Percentiles rank a stretch among this genome's conserved stretches.
Evolutionary conservation across 1,140 invertebrate species (phyloP).

Genomic region (Drosophila bocki): DNA sequence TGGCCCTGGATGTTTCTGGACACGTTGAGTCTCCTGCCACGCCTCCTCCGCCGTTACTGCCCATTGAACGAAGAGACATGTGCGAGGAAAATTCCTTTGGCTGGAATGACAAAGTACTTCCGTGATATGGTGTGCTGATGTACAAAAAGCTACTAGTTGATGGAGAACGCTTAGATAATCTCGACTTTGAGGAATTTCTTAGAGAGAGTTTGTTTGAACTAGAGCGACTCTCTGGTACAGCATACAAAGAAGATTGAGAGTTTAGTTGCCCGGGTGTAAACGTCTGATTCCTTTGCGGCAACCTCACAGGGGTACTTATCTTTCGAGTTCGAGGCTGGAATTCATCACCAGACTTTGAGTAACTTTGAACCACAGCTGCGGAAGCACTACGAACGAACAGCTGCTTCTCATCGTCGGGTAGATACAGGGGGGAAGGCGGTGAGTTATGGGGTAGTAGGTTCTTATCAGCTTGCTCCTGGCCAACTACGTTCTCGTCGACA

Average conservation of each 20-base stretch:
- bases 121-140: slow-evolving; percentile 93
- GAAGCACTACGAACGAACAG: slow-evolving; percentile 86
- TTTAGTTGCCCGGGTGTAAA: slow-evolving; percentile 86
- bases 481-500: slow-evolving; percentile 80
- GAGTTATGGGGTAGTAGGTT: slow-evolving; percentile 65
- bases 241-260: slow-evolving; percentile 87
- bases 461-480: slow-evolving; percentile 50
- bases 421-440: slow-evolving; percentile 67
- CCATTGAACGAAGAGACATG: slow-evolving; percentile 89
- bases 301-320: slow-evolving; percentile 85
- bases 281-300: slow-evolving; percentile 82
- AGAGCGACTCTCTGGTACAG: slow-evolving; percentile 86
- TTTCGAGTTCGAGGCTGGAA: slow-evolving; percentile 85
- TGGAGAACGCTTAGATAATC: slow-evolving; percentile 88
- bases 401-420: slow-evolving; percentile 74
- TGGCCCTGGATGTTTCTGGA: too few relatives aligned
- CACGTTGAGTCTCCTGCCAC: slow-evolving; percentile 62
- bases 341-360: slow-evolving; percentile 73
- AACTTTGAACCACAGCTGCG: slow-evolving; percentile 85
- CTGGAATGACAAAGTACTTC: slow-evolving; percentile 92
- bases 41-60: slow-evolving; percentile 51
- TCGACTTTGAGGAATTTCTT: slow-evolving; percentile 74
- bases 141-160: slow-evolving; percentile 93
- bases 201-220: slow-evolving; percentile 67
- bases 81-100: slow-evolving; percentile 92